Percentiles rank a stretch among this genome's conserved stretches.
Evolutionary conservation across 1,140 invertebrate species (phyloP).

Genomic region (Idris sp.): DNA sequence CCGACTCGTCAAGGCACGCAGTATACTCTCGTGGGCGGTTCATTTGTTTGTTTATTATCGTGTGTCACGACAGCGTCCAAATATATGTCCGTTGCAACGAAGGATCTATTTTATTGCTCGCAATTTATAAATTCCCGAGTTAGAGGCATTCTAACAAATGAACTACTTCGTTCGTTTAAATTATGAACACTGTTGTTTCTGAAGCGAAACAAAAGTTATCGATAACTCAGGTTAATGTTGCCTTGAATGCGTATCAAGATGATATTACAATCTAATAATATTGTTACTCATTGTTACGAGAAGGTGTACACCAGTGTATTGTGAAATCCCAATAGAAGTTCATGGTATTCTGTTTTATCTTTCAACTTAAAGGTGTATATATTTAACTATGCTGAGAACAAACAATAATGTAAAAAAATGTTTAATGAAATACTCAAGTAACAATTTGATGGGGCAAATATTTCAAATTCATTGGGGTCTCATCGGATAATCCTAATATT

Average conservation of each 20-base stretch:
- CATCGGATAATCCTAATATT: too few relatives aligned
- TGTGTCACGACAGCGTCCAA: constrained; percentile 13
- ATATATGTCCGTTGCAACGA: constrained; percentile 8
- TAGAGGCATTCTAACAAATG: constrained; percentile 18
- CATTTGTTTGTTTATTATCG: constrained; percentile 39
- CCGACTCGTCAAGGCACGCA: constrained; percentile 16
- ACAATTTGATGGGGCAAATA: too few relatives aligned
- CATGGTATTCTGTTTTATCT: constrained; percentile 26
- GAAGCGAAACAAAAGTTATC: constrained; percentile 22
- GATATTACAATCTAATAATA: constrained; percentile 23
- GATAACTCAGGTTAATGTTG: constrained; percentile 6
- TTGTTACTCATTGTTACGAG: constrained; percentile 14
- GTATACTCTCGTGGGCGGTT: constrained; percentile 8
- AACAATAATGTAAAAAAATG: too few relatives aligned
- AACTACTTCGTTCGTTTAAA: constrained; percentile 6
- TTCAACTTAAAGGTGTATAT: too few relatives aligned
- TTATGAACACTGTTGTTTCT: constrained; percentile 7
- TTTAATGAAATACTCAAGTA: too few relatives aligned
- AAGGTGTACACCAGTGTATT: constrained; percentile 4
- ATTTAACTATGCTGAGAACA: too few relatives aligned
- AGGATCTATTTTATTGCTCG: constrained; percentile 11
- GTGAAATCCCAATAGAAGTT: constrained; percentile 20
- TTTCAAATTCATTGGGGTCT: too few relatives aligned
- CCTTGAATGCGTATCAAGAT: constrained; percentile 18
- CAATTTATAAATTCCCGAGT: constrained; percentile 16